Evolutionary conservation across 1,140 invertebrate species (phyloP), one percentile per base, ranked within the genome.

Genomic region (Drosophila carrolli): DNA sequence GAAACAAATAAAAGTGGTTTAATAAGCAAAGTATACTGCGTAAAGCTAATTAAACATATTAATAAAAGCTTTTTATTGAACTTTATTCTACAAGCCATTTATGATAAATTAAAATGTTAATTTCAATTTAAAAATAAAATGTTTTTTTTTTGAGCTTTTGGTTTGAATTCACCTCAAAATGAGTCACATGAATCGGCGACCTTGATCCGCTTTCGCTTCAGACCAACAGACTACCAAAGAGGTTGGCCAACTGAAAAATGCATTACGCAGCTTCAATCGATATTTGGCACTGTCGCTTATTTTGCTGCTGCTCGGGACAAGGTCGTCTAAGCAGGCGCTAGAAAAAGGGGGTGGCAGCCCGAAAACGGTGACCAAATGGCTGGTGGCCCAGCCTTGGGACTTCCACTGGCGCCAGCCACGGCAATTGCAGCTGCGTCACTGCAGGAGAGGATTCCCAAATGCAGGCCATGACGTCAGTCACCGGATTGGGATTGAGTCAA

Each of bases 261-360:
- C 65, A 77, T 86, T 75, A 82, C 79, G 75, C 62, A 62, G 38
- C 47, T 55, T 32, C 62, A 86, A 86, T 86, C 83, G 71, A 86
- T 86, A 75, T 65, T 67, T 82, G 82, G 66, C 78, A 81, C 56
- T 48, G 62, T 47, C 67, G 51, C 50, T 37, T 23, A 53, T 47
- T 55, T 70, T 32, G 14, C 51, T 67, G 50, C 37, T 32, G 13
- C 48, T 66, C 41, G 62, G 53, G 80, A 63, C 81, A 85, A 84
- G 81, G 81, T 81, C 81, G 60, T 50, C 41, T 16, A 44, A 57
- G 63, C 37, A 37, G 66, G 67, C 16, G 67, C 37, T 57, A 16
- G 46, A 65, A 40, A 50, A n/a, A 29, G 54, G 54, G 44, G 51
- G 62, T 44, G 10, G 55, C 27, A 57, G 13, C 23, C 43, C 54